Evolutionary conservation across 2,888 invertebrate species (phyloP).

Genomic region (Tenthredo notha): DNA sequence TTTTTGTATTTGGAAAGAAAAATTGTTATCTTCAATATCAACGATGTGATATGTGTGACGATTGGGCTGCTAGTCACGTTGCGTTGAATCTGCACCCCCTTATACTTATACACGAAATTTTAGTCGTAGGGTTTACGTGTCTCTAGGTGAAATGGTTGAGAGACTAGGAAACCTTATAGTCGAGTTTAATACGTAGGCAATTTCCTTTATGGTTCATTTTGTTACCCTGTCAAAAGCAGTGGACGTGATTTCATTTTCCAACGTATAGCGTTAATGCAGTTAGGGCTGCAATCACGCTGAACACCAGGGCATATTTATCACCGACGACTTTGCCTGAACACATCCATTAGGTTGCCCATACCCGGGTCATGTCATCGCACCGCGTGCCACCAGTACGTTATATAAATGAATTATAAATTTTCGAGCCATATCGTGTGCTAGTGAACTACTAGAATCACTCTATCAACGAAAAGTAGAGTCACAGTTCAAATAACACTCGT

Average conservation of each 20-base stretch:
- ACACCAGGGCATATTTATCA: conserved; percentile 39
- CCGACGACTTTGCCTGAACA: conserved; percentile 42
- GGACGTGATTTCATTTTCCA: conserved; percentile 45
- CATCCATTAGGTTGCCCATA: conserved; percentile 34
- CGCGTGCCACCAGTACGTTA: conserved; percentile 21
- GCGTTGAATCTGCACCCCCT: background rate
- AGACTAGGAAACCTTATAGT: conserved; percentile 13
- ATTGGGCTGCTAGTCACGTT: background rate
- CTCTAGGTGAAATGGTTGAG: background rate
- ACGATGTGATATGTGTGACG: background rate
- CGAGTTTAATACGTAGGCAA: conserved; percentile 39
- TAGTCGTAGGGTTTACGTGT: background rate
- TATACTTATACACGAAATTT: background rate
- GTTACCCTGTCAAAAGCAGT: conserved; percentile 43
- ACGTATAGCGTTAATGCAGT: conserved; percentile 48
- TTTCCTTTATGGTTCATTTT: conserved; percentile 46
- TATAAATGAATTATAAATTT: conserved; percentile 45
- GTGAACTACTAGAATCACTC: conserved; percentile 29
- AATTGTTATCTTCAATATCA: background rate
- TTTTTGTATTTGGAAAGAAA: too few species aligned
- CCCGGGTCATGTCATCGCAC: background rate
- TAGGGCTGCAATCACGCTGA: conserved; percentile 46
- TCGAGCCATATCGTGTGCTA: background rate
- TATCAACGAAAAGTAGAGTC: conserved; percentile 4
- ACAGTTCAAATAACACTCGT: background rate